Evolutionary conservation across 2,888 invertebrate genomes (phyloP).

Genomic region (Perizoma affinitatum): DNA sequence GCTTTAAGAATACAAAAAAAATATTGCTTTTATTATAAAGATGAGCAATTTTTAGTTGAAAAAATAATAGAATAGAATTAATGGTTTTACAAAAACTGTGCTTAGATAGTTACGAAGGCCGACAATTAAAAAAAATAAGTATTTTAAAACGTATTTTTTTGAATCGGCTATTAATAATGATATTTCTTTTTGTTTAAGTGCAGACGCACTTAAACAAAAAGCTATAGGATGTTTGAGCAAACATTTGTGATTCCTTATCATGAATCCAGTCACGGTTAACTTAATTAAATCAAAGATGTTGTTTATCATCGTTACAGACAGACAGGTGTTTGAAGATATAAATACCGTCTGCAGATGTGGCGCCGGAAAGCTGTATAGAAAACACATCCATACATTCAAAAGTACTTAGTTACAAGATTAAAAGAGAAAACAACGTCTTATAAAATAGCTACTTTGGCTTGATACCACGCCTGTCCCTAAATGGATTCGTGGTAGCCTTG

Average conservation of each 20-base stretch:
- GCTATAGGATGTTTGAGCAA: too few relatives aligned
- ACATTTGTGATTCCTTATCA: too few relatives aligned
- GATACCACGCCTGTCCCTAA: slow-evolving; percentile 4
- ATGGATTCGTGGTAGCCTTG: not conserved
- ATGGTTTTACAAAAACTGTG: too few relatives aligned
- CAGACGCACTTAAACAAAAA: too few relatives aligned
- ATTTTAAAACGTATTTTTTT: too few relatives aligned
- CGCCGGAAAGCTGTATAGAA: slow-evolving; percentile 26
- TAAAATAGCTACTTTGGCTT: not conserved
- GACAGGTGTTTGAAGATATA: slow-evolving; percentile 3
- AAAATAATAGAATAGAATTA: not conserved
- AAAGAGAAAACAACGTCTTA: slow-evolving; percentile 10
- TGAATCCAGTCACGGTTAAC: too few relatives aligned
- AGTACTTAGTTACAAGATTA: slow-evolving; percentile 20
- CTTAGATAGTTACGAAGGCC: too few relatives aligned
- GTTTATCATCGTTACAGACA: too few relatives aligned
- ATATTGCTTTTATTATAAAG: not conserved
- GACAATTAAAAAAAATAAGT: too few relatives aligned
- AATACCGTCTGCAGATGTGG: slow-evolving; percentile 13
- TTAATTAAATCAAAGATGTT: too few relatives aligned
- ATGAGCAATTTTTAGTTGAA: slow-evolving; percentile 10
- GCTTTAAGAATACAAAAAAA: slow-evolving; percentile 1
- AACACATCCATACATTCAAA: slow-evolving; percentile 22
- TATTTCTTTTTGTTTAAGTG: too few relatives aligned
- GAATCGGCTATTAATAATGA: too few relatives aligned